Conservation (phyloP, 2,888 invertebrate species). For the Drosophila nigritarsus region DNA sequence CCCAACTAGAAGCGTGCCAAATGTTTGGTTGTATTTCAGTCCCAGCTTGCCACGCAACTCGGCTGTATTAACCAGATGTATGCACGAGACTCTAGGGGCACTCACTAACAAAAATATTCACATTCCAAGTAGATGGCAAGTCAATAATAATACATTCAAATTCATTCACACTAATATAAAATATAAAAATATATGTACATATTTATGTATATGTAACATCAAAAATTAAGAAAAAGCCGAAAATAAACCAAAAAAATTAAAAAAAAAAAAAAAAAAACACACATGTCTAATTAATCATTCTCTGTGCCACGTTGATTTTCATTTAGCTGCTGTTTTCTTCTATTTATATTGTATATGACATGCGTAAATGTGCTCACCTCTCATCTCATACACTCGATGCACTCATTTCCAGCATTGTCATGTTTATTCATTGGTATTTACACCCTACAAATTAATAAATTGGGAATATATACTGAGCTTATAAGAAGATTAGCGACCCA, state of each 20-base stretch:
- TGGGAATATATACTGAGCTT: not conserved
- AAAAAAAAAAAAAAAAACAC: not conserved
- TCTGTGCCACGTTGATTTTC: not conserved
- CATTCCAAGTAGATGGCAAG: not conserved
- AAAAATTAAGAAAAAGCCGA: not conserved
- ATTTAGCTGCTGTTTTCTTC: constrained; percentile 9
- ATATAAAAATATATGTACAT: not conserved
- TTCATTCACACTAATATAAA: not conserved
- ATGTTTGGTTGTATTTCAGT: constrained; percentile 73
- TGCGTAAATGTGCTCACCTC: constrained; percentile 37
- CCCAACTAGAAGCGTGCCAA: constrained; percentile 68
- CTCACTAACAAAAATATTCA: not conserved
- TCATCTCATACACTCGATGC: constrained; percentile 16
- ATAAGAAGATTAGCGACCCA: not conserved
- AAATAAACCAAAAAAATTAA: not conserved
- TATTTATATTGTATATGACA: constrained; percentile 41
- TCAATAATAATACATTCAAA: not conserved
- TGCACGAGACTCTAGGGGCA: constrained; percentile 2
- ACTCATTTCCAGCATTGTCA: constrained; percentile 24
- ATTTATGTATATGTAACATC: not conserved
- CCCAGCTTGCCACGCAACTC: constrained; percentile 40
- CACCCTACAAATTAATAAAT: constrained; percentile 25
- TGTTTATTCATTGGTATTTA: constrained; percentile 28
- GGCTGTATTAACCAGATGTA: constrained; percentile 15
- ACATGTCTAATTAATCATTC: not conserved